phyloP scores from a whole-genome alignment of 92 coral and sea anemone species.

The Paragorgia papillata region DNA sequence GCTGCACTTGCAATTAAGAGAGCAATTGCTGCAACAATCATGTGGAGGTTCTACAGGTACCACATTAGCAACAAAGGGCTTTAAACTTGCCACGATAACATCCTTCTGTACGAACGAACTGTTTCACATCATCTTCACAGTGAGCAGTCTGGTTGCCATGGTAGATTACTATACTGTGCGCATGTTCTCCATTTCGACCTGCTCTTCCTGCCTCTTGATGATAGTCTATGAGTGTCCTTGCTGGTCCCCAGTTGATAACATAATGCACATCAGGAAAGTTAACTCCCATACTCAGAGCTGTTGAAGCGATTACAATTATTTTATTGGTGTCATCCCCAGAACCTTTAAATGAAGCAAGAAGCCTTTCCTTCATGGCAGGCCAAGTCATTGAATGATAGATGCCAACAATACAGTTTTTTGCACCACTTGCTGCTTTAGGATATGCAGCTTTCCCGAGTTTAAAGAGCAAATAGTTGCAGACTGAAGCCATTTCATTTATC shows the following conservation, averaged over 20 bases:
- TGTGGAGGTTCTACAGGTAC: conserved; percentile 46
- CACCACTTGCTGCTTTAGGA: background rate
- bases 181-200: conserved; percentile 64
- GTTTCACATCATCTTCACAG: conserved; percentile 62
- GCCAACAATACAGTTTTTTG: conserved; percentile 30
- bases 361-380: background rate
- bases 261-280: too few relatives aligned
- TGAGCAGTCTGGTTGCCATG: conserved; percentile 63
- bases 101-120: conserved; percentile 49
- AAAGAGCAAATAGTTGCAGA: conserved; percentile 45
- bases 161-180: conserved; percentile 57
- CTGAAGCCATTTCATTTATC: conserved; percentile 52
- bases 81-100: conserved; percentile 57
- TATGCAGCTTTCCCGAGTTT: conserved; percentile 49
- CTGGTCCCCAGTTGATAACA: too few relatives aligned
- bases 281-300: conserved; percentile 63
- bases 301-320: conserved; percentile 44
- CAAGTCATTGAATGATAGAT: conserved; percentile 53
- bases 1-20: conserved; percentile 52
- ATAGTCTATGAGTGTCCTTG: too few relatives aligned
- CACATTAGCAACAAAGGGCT: conserved; percentile 49
- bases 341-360: background rate
- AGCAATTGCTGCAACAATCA: conserved; percentile 61
- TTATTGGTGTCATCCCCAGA: background rate
- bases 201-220: too few relatives aligned